Percentiles rank a stretch among this genome's conserved stretches.
Conservation (phyloP, 2,113 vertebrate species). For the Peromyscus polionotus region DNA sequence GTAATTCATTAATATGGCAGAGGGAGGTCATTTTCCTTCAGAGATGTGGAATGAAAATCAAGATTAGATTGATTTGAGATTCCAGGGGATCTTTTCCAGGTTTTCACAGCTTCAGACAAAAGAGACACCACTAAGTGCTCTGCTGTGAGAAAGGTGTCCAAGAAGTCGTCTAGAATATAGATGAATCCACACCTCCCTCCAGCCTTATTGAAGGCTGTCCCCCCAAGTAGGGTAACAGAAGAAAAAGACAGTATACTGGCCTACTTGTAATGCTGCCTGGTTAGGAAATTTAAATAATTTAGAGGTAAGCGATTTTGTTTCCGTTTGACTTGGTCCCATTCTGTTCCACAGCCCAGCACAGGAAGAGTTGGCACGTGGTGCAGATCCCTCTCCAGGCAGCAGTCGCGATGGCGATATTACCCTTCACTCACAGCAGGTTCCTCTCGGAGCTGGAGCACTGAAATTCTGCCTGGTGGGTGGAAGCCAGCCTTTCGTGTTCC, state of each 20-base stretch:
- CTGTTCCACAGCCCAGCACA: background rate
- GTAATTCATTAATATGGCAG: background rate
- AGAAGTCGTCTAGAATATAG: background rate
- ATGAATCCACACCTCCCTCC: background rate
- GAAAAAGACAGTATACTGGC: background rate
- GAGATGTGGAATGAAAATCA: background rate
- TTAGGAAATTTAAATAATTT: conserved; percentile 46
- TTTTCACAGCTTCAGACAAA: background rate
- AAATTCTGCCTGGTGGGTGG: background rate
- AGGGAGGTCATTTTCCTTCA: background rate
- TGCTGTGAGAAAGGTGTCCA: background rate
- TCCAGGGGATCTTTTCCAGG: background rate
- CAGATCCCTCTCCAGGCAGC: background rate
- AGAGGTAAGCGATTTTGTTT: background rate
- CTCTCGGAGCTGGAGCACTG: background rate
- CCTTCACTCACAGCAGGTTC: conserved; percentile 13
- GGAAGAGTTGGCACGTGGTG: background rate
- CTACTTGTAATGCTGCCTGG: background rate
- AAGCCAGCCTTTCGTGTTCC: background rate
- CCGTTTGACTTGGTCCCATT: conserved; percentile 27
- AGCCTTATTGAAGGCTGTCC: background rate
- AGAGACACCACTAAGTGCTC: background rate
- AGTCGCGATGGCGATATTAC: background rate
- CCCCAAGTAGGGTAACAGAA: background rate
- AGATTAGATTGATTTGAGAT: background rate